phyloP scores from a whole-genome alignment of 1,140 invertebrate species.

The Alviniconcha marisindica region DNA sequence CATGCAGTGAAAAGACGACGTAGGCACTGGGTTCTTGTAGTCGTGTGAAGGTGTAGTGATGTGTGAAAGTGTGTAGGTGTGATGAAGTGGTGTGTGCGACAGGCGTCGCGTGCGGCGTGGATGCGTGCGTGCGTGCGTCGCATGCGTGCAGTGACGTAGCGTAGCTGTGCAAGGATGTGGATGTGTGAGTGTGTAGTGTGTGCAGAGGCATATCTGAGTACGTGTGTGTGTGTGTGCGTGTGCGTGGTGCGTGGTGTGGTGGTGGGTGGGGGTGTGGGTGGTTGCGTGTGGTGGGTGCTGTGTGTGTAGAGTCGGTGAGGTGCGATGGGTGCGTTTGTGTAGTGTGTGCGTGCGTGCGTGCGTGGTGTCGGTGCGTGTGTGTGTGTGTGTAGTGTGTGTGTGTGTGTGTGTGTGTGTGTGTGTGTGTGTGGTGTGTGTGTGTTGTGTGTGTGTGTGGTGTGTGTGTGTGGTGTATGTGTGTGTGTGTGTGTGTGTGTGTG shows the following conservation, averaged over 20 bases:
- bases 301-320: too few species aligned
- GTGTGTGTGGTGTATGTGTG: too few species aligned
- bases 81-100: neutral
- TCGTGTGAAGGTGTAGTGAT: neutral
- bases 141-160: too few species aligned
- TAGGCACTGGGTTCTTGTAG: neutral
- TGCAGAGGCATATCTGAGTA: too few species aligned
- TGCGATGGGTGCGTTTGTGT: neutral
- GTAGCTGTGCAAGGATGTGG: too few species aligned
- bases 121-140: too few species aligned
- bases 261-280: neutral
- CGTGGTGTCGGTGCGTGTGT: neutral
- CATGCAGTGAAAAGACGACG: too few species aligned
- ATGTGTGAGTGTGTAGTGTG: too few species aligned
- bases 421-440: too few species aligned
- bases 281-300: neutral
- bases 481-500: too few species aligned
- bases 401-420: conserved; percentile 9
- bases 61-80: neutral
- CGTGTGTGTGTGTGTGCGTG: neutral
- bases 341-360: neutral
- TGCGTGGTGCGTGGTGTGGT: conserved; percentile 3
- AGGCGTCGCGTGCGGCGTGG: too few species aligned
- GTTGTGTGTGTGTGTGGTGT: too few species aligned
- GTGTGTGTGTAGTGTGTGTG: neutral